Base-by-base conservation (phyloP, 35 echinoderm and acorn worm genomes). In the Strongylocentrotus purpuratus region DNA sequence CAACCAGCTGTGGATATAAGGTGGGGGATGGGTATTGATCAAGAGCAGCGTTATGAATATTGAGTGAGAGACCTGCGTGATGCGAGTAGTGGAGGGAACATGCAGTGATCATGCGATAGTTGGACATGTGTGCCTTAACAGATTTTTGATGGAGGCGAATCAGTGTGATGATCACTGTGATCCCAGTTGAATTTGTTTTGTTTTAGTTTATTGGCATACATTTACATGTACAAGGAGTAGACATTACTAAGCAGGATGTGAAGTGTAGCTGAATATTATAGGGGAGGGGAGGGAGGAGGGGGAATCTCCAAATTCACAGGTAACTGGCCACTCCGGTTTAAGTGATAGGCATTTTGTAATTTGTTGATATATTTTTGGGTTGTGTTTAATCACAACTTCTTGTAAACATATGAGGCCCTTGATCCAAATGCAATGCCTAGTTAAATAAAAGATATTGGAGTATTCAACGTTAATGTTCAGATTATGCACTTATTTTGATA, bases 21-120 rank as follows among this genome's bases (percentile, higher is more conserved):
- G 45, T 89, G 87, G 87, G 87, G 32, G 87, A 89, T 89, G 32
- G 87, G 20, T 89, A 89, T 89, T 89, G 87, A 89, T 89, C 87
- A 89, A 46, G 32, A 89, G 31, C 2, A 46, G 33, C 87, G 13
- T 33, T 89, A 89, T 89, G 87, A 89, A 89, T 89, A 89, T 89
- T 89, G 87, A 89, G 33, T 89, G 87, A 89, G 33, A 89, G 33
- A 89, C 22, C 7, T 15, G 65, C 25, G 20, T 78, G 65, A 78
- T 78, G 22, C 7, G 65, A 78, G 65, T 18, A n/a, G 65, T 78
- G 7, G 65, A 78, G 65, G 65, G 65, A n/a, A 22, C 65, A 7
- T 78, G 65, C 28, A 15, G 65, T 78, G 65, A 78, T 78, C 65
- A 78, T 78, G 65, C 22, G 65, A 78, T 78, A 78, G 65, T n/a